Base-by-base conservation (phyloP, 2,113 vertebrate genomes). In the Takifugu bimaculatus region DNA sequence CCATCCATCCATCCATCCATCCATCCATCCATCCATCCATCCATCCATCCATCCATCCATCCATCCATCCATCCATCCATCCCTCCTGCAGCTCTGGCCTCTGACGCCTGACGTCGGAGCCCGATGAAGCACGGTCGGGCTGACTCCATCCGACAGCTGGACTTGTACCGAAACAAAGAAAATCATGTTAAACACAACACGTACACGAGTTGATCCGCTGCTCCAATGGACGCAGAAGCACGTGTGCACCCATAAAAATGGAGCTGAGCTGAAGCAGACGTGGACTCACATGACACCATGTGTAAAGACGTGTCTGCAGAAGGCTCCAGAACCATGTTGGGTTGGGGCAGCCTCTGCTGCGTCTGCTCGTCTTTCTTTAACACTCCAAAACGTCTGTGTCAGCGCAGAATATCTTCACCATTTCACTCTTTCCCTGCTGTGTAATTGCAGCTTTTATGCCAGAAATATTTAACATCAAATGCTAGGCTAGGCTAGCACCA, bases 91-190 rank as follows among this genome's bases (percentile, higher is more conserved):
- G 20, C 20, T 20, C 20, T 20, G 20, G 20, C 20, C 20, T 32
- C 35, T 39, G 35, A 39, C 10, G 35, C 35, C 35, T 39, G 35
- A 11, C 7, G 35, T 45, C 2, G 35, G 1, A 5, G 29, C 3
- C 29, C 7, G 29, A 32, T 32, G 29, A 32, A 39, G 35, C 65
- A 65, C 60, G 64, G 64, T 71, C 57, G 48, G 42, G 69, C 79
- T 72, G 73, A 55, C 58, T 54, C 52, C 5, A 3, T 12, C 7
- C 29, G 44, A 28, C 65, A 70, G 72, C 79, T 82, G 68, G 52
- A 47, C 28, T 6, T 35, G 49, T n/a, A 50, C 60, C 28, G 28
- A 56, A 75, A 79, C 80, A 79, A 63, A 42, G 54, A 39, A n/a
- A 48, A 50, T 61, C 35, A 67, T 59, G 72, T 60, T 35, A 47